phyloP scores from a whole-genome alignment of 2,888 invertebrate species.

The Apamea anceps region DNA sequence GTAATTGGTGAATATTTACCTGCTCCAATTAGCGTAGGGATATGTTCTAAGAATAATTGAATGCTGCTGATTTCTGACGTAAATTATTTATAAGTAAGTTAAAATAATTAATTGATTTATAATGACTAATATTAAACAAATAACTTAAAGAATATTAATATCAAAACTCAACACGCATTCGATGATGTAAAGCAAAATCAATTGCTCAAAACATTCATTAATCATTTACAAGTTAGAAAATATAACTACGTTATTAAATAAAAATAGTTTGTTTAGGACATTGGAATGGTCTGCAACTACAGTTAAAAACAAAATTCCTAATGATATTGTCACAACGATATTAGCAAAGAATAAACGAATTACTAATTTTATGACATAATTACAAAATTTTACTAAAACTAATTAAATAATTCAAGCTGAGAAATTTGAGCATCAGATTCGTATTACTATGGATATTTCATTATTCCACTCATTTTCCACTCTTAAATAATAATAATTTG shows the following conservation, averaged over 20 bases:
- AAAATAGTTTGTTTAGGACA: conserved; percentile 68
- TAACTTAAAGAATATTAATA: conserved; percentile 40
- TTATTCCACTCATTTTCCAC: conserved; percentile 84
- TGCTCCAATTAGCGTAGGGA: conserved; percentile 63
- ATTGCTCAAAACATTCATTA: conserved; percentile 72
- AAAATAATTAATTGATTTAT: conserved; percentile 42
- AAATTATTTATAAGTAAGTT: conserved; percentile 18
- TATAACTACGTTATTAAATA: conserved; percentile 75
- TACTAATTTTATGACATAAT: conserved; percentile 73
- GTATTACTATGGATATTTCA: conserved; percentile 64
- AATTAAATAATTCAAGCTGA: conserved; percentile 82
- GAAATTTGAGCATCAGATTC: conserved; percentile 88
- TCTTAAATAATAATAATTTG: conserved; percentile 81
- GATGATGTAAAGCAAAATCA: conserved; percentile 74
- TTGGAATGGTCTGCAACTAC: conserved; percentile 77
- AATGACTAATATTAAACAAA: conserved; percentile 44
- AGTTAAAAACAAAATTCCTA: conserved; percentile 76
- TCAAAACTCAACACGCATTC: conserved; percentile 77
- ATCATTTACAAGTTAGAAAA: conserved; percentile 71
- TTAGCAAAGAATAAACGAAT: conserved; percentile 81
- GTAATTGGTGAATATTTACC: conserved; percentile 65
- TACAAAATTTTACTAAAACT: conserved; percentile 78
- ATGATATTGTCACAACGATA: conserved; percentile 76
- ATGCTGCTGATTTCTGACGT: conserved; percentile 68
- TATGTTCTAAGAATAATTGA: conserved; percentile 63